phyloP scores from a whole-genome alignment of 2,797 vertebrate genomes.

The Manis crassicaudata region DNA sequence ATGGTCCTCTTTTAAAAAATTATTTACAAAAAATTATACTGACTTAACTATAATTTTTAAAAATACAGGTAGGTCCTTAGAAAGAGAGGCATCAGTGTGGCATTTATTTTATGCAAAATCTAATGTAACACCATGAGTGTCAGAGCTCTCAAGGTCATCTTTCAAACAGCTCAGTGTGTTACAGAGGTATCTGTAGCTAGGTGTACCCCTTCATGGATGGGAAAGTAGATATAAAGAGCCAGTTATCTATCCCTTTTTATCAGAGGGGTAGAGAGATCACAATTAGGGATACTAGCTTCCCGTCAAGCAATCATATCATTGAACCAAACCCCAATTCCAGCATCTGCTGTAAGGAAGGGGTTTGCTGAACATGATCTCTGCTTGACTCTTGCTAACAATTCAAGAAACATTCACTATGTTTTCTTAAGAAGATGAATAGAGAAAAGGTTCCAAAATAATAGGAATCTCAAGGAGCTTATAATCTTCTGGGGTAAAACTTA shows the following conservation, averaged over 20 bases:
- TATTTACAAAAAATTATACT: not conserved
- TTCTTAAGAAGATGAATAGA: not conserved
- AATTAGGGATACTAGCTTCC: not conserved
- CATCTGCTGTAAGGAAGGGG: constrained; percentile 16
- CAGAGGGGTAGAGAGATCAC: not conserved
- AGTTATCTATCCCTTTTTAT: not conserved
- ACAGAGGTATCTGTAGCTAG: not conserved
- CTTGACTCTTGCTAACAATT: constrained; percentile 29
- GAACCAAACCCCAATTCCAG: constrained; percentile 3
- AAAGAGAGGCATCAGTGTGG: not conserved
- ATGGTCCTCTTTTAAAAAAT: too few species aligned
- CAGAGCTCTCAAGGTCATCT: not conserved
- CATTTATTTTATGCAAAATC: not conserved
- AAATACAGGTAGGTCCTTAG: not conserved
- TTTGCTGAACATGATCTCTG: constrained; percentile 14
- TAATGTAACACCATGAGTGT: not conserved
- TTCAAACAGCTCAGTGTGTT: not conserved
- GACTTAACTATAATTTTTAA: not conserved
- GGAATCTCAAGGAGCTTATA: constrained; percentile 17
- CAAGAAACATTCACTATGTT: not conserved
- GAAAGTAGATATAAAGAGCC: not conserved
- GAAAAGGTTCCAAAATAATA: not conserved
- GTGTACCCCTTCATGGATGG: not conserved
- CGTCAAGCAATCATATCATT: not conserved
- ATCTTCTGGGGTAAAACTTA: constrained; percentile 36